Evolutionary conservation across 2,888 invertebrate species (phyloP).

Genomic region (Cataglyphis livida): DNA sequence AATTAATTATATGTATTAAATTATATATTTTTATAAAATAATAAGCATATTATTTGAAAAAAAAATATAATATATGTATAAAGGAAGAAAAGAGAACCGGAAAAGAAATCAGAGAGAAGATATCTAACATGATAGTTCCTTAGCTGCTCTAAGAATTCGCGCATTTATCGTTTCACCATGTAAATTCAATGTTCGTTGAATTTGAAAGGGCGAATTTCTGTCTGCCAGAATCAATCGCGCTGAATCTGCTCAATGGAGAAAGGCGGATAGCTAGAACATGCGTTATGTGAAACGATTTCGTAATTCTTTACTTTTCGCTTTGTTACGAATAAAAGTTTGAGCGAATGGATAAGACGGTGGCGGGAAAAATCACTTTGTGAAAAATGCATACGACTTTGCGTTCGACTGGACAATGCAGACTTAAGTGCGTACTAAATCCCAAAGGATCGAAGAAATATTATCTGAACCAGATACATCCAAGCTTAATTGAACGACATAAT

Average conservation of each 20-base stretch:
- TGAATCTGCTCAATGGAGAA: conserved; percentile 20
- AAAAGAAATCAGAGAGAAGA: neutral
- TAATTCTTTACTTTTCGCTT: conserved; percentile 15
- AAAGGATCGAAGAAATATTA: conserved; percentile 34
- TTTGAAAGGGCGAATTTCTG: conserved; percentile 37
- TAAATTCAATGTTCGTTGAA: conserved; percentile 38
- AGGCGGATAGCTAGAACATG: conserved; percentile 17
- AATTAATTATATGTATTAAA: too few relatives aligned
- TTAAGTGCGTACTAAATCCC: conserved; percentile 9
- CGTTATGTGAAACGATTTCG: conserved; percentile 14
- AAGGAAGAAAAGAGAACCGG: neutral
- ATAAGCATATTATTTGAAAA: too few relatives aligned
- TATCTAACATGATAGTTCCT: neutral
- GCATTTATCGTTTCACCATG: conserved; percentile 34
- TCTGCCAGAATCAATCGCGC: conserved; percentile 37
- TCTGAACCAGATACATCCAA: conserved; percentile 2
- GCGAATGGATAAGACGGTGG: neutral
- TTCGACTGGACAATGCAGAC: conserved; percentile 28
- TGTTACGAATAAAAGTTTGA: conserved; percentile 36
- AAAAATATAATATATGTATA: neutral
- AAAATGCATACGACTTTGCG: conserved; percentile 34
- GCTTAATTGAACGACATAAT: neutral
- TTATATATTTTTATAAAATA: too few relatives aligned
- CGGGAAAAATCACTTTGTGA: conserved; percentile 33
- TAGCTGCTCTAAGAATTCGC: conserved; percentile 10